Base-by-base conservation (phyloP, 37 sponge, comb jelly and placozoan genomes). In the Halisarca cf. caerulea region DNA sequence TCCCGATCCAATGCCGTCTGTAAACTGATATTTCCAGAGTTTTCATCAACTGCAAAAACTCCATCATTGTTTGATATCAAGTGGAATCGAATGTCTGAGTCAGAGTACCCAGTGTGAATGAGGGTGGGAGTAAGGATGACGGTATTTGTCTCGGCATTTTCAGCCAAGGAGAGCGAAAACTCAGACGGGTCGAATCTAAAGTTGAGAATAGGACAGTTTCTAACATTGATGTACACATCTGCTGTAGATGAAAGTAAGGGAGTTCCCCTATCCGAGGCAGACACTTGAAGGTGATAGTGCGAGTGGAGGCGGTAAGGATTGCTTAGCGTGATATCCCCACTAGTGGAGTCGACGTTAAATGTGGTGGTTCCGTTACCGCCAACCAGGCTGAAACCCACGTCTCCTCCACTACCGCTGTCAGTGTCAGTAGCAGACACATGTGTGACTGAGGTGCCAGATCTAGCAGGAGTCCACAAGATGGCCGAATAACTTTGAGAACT, bases 211-310 rank as follows among this genome's bases (percentile, higher is more conserved):
- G 77, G 77, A 40, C 77, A 74, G 43, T 74, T 25, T 9, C 44
- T 74, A n/a, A 86, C 70, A 1, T 33, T 33, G 21, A 92, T 44
- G 18, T 35, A 54, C 33, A 92, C 81, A 71, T 30, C 57, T 18
- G 55, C 80, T 5, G 45, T 83, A 11, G 53, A n/a, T 38, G 36
- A 9, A 24, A 25, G 60, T 21, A 79, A 23, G 11, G 89, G 42
- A 3, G 78, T 87, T 14, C 88, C 91, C 17, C 81, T 84, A 93
- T 93, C 94, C 17, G 82, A 73, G 45, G 91, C 90, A 43, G 44
- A 45, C 5, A 88, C 72, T 37, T 58, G 73, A 37, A 93, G 70
- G 5, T 24, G 44, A 38, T 93, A 90, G 43, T 34, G 37, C 2
- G 77, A 1, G 15, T 74, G 77, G 23, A 42, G 77, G 7, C 7